Base-by-base conservation (phyloP, 2,888 invertebrate genomes). In the Ceramica pisi region DNA sequence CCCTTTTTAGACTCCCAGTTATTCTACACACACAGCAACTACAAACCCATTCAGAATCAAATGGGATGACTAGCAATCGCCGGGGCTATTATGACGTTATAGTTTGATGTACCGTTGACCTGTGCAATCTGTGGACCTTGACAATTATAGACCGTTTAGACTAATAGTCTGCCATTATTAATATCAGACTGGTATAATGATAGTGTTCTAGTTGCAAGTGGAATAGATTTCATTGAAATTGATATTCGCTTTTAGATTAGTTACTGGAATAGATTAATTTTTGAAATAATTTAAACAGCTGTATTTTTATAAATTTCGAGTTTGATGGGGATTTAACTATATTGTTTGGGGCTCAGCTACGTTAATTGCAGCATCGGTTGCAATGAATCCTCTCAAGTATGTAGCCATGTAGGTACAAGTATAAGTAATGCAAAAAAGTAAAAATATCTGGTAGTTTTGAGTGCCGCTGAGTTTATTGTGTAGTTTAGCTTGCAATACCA, bases 71-170 rank as follows among this genome's bases (percentile, higher is more conserved):
- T 70, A 72, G 73, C 31, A 71, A 23, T 55, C 48, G 50, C 48
- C 71, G 55, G 50, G 50, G 48, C 67, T 46, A 71, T 71, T 61
- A 69, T n/a, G 60, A 72, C 51, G 62, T 70, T 71, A 73, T 81
- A 80, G 83, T 83, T 81, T 75, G 74, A 80, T 76, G 67, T 76
- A 75, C 80, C 71, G 74, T 72, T 85, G 84, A 83, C 85, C 84
- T 63, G 56, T 50, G 60, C 72, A 75, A 81, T 85, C 76, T 75
- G 63, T 19, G 41, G 73, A 64, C 65, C 77, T 66, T 75, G 68
- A 57, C 67, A 73, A 76, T 74, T 72, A 63, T 50, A 59, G 72
- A 61, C 57, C 68, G 46, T 71, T 77, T 78, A 82, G 61, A n/a
- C n/a, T n/a, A n/a, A n/a, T 50, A 48, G 57, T 60, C 65, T 53